Conservation (phyloP, 2,113 vertebrate species). For the Oryzias woworae region DNA sequence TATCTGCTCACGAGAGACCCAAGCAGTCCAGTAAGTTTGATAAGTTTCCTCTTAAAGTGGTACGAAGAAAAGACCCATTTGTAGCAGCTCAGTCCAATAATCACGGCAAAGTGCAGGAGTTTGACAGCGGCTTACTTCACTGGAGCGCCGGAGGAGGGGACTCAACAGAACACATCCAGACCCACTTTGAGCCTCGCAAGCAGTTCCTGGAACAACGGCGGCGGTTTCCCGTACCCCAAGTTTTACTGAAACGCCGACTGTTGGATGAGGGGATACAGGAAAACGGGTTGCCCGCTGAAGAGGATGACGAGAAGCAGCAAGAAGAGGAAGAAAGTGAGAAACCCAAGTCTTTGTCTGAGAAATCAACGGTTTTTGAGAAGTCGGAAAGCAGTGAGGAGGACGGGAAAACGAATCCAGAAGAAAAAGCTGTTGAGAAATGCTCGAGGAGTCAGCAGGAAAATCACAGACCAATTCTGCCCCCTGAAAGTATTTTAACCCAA, state of each 20-base stretch:
- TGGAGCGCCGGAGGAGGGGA: slow-evolving; percentile 98
- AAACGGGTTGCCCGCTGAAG: slow-evolving; percentile 62
- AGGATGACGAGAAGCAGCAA: slow-evolving; percentile 68
- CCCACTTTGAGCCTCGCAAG: slow-evolving; percentile 92
- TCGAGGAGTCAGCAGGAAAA: slow-evolving; percentile 75
- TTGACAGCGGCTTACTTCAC: slow-evolving; percentile 93
- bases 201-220: slow-evolving; percentile 80
- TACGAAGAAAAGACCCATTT: slow-evolving; percentile 92
- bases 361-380: slow-evolving; percentile 34
- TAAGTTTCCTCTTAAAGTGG: slow-evolving; percentile 92
- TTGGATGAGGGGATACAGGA: slow-evolving; percentile 74
- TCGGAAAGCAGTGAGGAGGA: slow-evolving; percentile 44
- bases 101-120: slow-evolving; percentile 90
- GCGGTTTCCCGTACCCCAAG: slow-evolving; percentile 68
- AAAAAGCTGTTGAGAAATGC: slow-evolving; percentile 26
- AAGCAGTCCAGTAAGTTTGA: slow-evolving; percentile 94
- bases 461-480: slow-evolving; percentile 78
- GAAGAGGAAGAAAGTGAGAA: slow-evolving; percentile 62
- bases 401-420: slow-evolving; percentile 29
- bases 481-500: slow-evolving; percentile 68
- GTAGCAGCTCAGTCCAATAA: slow-evolving; percentile 86
- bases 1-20: slow-evolving; percentile 79
- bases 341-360: slow-evolving; percentile 44
- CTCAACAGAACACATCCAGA: slow-evolving; percentile 98
- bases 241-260: slow-evolving; percentile 71